Conservation (phyloP, 2,113 vertebrate species). For the Cinclus cinclus region DNA sequence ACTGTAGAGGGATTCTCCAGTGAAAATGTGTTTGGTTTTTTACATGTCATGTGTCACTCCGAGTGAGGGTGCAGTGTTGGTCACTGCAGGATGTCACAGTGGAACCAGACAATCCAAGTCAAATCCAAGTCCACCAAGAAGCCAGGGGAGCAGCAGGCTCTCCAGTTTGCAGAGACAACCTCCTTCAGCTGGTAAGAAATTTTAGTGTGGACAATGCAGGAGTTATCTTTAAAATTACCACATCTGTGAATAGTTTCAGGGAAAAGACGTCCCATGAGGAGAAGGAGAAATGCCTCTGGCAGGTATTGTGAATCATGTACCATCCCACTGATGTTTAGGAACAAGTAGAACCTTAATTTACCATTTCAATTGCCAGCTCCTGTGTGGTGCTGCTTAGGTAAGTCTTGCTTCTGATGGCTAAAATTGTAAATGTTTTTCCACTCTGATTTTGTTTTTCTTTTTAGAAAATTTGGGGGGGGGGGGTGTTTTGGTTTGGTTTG, state of each 20-base stretch:
- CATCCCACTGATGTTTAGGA: not conserved
- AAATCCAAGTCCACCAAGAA: not conserved
- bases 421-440: constrained; percentile 47
- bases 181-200: not conserved
- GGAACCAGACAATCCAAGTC: not conserved
- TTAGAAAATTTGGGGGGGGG: not conserved
- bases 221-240: not conserved
- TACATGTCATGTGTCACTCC: not conserved
- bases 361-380: not conserved
- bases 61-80: not conserved
- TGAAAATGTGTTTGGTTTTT: not conserved
- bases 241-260: not conserved
- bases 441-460: constrained; percentile 9
- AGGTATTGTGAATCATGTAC: not conserved
- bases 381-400: not conserved
- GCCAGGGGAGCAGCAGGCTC: not conserved
- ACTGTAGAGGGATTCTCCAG: not conserved
- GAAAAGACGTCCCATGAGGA: not conserved
- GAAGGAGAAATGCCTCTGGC: not conserved
- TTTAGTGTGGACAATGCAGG: not conserved
- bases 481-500: too few species aligned
- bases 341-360: not conserved
- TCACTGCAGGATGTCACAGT: not conserved
- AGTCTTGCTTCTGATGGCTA: constrained; percentile 4
- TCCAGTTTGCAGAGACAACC: not conserved